Evolutionary conservation across 1,140 invertebrate species (phyloP).

Genomic region (Samia ricini): DNA sequence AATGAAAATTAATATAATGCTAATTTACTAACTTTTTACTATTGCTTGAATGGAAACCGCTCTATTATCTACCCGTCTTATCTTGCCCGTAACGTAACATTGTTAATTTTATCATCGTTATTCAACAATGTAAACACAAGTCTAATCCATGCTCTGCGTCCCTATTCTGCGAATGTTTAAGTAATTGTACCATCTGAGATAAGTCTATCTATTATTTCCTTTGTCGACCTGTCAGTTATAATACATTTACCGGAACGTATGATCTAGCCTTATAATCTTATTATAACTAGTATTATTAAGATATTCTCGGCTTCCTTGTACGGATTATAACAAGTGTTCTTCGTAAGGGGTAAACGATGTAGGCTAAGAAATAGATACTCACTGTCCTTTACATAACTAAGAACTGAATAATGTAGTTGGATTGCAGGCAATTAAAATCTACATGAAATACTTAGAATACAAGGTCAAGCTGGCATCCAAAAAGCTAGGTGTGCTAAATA

Average conservation of each 20-base stretch:
- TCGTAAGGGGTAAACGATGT: too few relatives aligned
- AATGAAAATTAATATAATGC: too few relatives aligned
- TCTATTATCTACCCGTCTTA: background rate
- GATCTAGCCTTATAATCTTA: background rate
- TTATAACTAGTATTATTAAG: background rate
- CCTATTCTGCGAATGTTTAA: slow-evolving; percentile 11
- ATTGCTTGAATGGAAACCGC: background rate
- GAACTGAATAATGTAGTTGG: too few relatives aligned
- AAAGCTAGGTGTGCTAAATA: too few relatives aligned
- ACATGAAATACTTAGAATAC: too few relatives aligned
- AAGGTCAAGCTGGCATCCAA: too few relatives aligned
- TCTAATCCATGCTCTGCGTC: slow-evolving; percentile 9
- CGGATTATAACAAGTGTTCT: too few relatives aligned
- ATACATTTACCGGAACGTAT: too few relatives aligned
- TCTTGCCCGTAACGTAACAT: background rate
- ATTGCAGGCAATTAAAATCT: too few relatives aligned
- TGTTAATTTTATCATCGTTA: slow-evolving; percentile 10
- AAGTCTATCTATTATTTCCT: slow-evolving; percentile 1
- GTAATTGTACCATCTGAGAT: slow-evolving; percentile 7
- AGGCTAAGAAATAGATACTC: too few relatives aligned
- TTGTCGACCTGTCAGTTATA: background rate
- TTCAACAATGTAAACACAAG: slow-evolving; percentile 12
- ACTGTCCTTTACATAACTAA: too few relatives aligned
- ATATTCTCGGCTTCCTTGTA: background rate
- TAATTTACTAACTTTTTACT: background rate